Percentiles rank a stretch among this genome's conserved stretches.
These are phyloP conservation scores for Crioceris asparagi DNA, from an alignment of 2,888 invertebrate species.

Conservation along the genomic window DNA sequence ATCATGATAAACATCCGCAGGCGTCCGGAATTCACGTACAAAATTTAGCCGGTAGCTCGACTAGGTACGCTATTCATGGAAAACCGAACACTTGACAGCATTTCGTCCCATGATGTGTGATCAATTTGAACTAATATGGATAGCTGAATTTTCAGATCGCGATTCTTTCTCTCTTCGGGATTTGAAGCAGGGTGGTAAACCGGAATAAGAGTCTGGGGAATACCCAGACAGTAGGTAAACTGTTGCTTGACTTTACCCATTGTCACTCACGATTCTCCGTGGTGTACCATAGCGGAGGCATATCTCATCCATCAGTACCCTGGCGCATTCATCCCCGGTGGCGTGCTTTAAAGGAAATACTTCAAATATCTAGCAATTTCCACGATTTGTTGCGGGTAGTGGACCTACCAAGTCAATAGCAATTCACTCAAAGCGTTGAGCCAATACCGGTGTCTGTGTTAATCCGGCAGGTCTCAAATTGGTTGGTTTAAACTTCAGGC, in stretches of 20 bases:
- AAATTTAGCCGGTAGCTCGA: conserved; percentile 26
- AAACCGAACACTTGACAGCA: conserved; percentile 29
- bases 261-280: conserved; percentile 27
- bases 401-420: too few relatives aligned
- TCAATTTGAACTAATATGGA: conserved; percentile 21
- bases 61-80: conserved; percentile 30
- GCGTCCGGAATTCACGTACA: conserved; percentile 29
- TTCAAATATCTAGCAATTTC: conserved; percentile 20
- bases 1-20: conserved; percentile 25
- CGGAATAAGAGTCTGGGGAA: too few relatives aligned
- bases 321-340: conserved; percentile 17
- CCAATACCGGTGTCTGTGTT: too few relatives aligned
- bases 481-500: too few relatives aligned
- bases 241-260: conserved; percentile 29
- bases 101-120: conserved; percentile 27
- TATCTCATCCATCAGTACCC: too few relatives aligned
- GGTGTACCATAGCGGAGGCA: conserved; percentile 29
- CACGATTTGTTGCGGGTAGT: conserved; percentile 9
- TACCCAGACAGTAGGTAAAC: too few relatives aligned
- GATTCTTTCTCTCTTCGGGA: too few relatives aligned
- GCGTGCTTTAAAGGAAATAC: conserved; percentile 13
- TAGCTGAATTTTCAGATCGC: too few relatives aligned
- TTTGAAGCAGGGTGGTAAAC: too few relatives aligned
- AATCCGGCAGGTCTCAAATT: too few relatives aligned
- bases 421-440: too few relatives aligned